These are phyloP conservation scores for Sciurus niger DNA, from an alignment of 2,113 vertebrate species.

Conservation along the genomic window DNA sequence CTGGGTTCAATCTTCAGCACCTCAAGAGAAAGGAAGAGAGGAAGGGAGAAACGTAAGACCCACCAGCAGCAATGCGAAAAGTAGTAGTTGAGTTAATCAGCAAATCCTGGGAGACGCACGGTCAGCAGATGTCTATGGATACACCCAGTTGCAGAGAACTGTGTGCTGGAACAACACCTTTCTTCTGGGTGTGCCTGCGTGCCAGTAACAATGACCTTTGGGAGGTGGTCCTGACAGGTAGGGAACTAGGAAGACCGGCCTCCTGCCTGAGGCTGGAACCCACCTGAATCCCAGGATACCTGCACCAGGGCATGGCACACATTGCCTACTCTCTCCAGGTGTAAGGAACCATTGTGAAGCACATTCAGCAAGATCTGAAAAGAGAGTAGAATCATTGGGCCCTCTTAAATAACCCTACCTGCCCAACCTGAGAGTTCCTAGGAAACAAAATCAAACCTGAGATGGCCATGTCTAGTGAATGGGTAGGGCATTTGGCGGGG, in stretches of 20 bases:
- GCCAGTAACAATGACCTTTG: not conserved
- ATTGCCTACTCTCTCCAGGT: not conserved
- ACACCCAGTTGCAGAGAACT: not conserved
- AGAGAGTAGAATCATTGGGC: not conserved
- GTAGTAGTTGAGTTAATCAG: not conserved
- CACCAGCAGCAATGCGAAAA: not conserved
- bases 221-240: not conserved
- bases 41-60: not conserved
- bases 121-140: not conserved
- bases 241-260: too few species aligned
- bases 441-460: conserved; percentile 15
- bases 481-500: not conserved
- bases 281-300: fast-evolving
- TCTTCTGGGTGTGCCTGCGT: not conserved
- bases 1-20: not conserved
- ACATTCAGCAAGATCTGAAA: not conserved
- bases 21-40: not conserved
- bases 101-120: not conserved
- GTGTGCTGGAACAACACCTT: too few species aligned
- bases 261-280: not conserved
- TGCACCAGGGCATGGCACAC: fast-evolving
- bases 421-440: not conserved
- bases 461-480: not conserved
- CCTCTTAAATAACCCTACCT: not conserved
- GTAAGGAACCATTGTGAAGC: not conserved